These are phyloP conservation scores for Caenorhabditis afra DNA, from an alignment of 2,888 invertebrate genomes.

Conservation along the genomic window DNA sequence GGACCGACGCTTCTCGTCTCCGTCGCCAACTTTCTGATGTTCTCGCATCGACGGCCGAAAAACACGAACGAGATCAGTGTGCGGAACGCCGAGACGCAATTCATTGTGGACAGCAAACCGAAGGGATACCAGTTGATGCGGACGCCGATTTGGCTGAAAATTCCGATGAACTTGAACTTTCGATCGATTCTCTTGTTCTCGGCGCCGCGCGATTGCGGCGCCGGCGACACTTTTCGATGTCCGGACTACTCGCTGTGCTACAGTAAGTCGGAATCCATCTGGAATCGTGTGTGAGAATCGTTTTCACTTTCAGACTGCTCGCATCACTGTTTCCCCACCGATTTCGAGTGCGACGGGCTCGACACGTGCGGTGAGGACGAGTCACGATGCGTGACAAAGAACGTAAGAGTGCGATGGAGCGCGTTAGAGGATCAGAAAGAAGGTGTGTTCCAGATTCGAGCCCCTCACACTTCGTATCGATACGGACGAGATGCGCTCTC, in stretches of 20 bases:
- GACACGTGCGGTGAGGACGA: conserved; percentile 59
- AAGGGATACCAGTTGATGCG: conserved; percentile 59
- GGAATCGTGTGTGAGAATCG: no score
- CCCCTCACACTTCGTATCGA: conserved; percentile 43
- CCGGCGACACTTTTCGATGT: conserved; percentile 23
- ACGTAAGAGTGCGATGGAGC: conserved; percentile 6
- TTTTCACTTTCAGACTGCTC: conserved; percentile 45
- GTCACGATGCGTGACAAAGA: conserved; percentile 26
- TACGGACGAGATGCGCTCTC: conserved; percentile 61
- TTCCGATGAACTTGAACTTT: conserved; percentile 67
- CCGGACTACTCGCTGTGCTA: conserved; percentile 41
- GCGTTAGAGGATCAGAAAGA: background rate
- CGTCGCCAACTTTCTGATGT: conserved; percentile 61
- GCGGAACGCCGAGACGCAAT: conserved; percentile 35
- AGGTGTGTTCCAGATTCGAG: conserved; percentile 27
- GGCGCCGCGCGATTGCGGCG: conserved; percentile 38
- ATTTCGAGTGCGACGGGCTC: conserved; percentile 44
- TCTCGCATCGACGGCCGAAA: conserved; percentile 63
- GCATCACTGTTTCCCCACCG: conserved; percentile 28
- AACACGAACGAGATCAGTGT: conserved; percentile 63
- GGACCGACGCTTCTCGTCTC: conserved; percentile 47
- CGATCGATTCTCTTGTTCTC: conserved; percentile 60
- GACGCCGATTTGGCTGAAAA: conserved; percentile 50
- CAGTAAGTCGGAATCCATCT: conserved; percentile 40
- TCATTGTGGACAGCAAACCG: conserved; percentile 51